A percentile compares a stretch with the other conserved stretches of the same genome.
phyloP scores from a whole-genome alignment of 2,113 vertebrate genomes.

The Bubo bubo region DNA sequence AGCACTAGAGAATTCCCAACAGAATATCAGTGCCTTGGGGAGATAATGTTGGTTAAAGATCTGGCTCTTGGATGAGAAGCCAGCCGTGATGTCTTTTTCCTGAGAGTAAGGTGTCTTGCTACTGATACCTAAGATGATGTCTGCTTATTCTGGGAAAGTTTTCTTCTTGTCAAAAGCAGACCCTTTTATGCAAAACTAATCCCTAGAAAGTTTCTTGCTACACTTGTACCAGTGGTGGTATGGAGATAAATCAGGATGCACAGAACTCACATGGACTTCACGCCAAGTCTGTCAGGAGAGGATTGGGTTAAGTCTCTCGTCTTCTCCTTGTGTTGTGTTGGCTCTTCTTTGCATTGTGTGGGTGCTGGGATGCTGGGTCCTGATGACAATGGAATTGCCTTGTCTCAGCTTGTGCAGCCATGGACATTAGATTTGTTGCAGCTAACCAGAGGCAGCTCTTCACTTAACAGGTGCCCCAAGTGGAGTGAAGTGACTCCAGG shows the following conservation, averaged over 20 bases:
- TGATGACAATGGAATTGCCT: background rate
- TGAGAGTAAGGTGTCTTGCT: background rate
- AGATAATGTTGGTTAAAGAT: background rate
- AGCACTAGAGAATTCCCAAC: background rate
- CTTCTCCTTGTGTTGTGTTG: background rate
- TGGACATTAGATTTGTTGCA: background rate
- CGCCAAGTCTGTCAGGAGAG: background rate
- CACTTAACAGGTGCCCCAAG: background rate
- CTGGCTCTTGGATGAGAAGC: background rate
- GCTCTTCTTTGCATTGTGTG: background rate
- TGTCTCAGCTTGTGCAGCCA: background rate
- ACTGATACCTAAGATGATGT: background rate
- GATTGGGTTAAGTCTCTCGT: background rate
- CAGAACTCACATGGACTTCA: background rate
- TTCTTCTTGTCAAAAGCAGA: background rate
- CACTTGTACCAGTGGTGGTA: background rate
- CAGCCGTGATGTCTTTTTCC: background rate
- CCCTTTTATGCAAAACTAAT: background rate
- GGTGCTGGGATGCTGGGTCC: background rate
- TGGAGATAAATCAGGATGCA: background rate
- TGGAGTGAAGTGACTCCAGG: background rate
- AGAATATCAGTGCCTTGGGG: background rate
- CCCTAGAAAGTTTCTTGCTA: background rate
- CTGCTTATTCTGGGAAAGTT: background rate
- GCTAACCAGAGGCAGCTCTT: background rate